Percentiles rank a stretch among this genome's conserved stretches.
These are phyloP conservation scores for Cyanocitta stelleri DNA, from an alignment of 2,113 vertebrate species.

Conservation along the genomic window DNA sequence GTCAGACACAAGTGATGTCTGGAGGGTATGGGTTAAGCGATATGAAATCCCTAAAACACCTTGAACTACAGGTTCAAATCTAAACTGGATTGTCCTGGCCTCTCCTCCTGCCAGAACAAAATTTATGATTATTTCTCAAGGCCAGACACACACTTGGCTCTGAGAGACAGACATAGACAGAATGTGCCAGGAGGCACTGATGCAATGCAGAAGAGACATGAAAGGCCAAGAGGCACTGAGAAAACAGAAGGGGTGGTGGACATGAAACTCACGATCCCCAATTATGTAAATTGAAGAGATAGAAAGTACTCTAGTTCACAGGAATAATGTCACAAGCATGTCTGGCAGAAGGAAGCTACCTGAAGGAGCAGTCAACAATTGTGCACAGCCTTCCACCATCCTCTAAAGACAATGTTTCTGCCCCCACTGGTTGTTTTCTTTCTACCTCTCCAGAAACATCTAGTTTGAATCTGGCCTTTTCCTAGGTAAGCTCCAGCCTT, in stretches of 20 bases:
- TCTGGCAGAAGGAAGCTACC: background rate
- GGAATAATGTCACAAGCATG: background rate
- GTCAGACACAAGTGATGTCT: background rate
- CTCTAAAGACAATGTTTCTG: background rate
- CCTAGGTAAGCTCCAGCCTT: background rate
- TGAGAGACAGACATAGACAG: background rate
- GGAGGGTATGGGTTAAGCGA: slow-evolving; percentile 37
- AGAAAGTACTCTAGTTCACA: background rate
- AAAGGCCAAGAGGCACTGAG: slow-evolving; percentile 27
- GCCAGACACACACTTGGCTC: background rate
- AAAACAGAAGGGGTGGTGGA: background rate
- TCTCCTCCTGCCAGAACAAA: slow-evolving; percentile 4
- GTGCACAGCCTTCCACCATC: background rate
- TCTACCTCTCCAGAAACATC: background rate
- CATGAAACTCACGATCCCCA: background rate
- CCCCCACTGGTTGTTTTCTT: background rate
- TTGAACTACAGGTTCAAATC: slow-evolving; percentile 55
- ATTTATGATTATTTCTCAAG: slow-evolving; percentile 52
- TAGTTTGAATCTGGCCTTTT: background rate
- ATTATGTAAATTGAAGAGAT: background rate
- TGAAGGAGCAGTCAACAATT: background rate
- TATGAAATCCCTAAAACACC: slow-evolving; percentile 21
- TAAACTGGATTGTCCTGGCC: background rate
- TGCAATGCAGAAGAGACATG: background rate
- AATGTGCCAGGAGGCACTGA: slow-evolving; percentile 47